phyloP scores from a whole-genome alignment of 1,140 invertebrate species.

The Neodiprion fabricii region DNA sequence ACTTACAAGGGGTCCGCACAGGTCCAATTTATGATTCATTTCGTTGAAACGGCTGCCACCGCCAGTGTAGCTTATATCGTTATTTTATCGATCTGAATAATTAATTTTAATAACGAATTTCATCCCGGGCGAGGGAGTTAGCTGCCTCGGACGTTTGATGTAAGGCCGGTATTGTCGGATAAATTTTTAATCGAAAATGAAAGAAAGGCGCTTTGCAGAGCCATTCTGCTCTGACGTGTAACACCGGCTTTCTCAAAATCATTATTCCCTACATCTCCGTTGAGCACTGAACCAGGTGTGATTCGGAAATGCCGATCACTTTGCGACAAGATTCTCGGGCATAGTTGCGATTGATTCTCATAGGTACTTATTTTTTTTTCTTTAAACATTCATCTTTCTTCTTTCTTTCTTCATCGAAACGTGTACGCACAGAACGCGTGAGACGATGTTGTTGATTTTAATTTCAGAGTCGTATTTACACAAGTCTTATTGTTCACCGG shows the following conservation, averaged over 20 bases:
- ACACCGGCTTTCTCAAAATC: neutral
- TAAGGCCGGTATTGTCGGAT: slow-evolving; percentile 44
- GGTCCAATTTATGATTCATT: slow-evolving; percentile 60
- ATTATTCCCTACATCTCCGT: neutral
- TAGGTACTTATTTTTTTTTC: too few relatives aligned
- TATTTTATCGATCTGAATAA: slow-evolving; percentile 59
- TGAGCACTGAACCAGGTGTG: too few relatives aligned
- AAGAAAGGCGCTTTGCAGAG: slow-evolving; percentile 8
- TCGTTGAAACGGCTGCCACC: slow-evolving; percentile 52
- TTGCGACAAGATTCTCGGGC: too few relatives aligned
- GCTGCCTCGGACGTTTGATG: slow-evolving; percentile 44
- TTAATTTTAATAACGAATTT: slow-evolving; percentile 61
- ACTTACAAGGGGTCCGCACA: slow-evolving; percentile 35
- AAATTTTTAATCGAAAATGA: slow-evolving; percentile 44
- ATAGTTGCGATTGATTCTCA: too few relatives aligned
- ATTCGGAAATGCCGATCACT: too few relatives aligned
- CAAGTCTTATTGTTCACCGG: neutral
- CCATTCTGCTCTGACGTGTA: slow-evolving; percentile 4
- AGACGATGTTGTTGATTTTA: neutral
- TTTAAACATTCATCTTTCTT: too few relatives aligned
- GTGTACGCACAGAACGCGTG: too few relatives aligned
- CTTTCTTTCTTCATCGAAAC: too few relatives aligned
- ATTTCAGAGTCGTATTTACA: neutral
- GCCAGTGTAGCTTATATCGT: slow-evolving; percentile 53
- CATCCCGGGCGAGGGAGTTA: slow-evolving; percentile 26